Percentiles rank a stretch among this genome's conserved stretches.
Conservation (phyloP, 1,140 invertebrate genomes). For the Aleiodes sp. region DNA sequence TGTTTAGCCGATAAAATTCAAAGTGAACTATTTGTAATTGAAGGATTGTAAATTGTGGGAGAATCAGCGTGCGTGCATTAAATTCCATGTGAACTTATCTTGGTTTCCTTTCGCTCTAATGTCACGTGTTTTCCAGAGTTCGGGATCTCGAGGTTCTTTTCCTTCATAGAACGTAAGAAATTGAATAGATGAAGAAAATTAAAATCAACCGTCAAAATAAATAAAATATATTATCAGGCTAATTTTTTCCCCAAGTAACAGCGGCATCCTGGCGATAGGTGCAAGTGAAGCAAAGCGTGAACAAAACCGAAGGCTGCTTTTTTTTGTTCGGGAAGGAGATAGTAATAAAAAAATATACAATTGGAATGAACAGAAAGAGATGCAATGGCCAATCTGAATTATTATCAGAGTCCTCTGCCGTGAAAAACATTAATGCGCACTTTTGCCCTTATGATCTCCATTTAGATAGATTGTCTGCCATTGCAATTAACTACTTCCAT, state of each 20-base stretch:
- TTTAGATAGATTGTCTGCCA: constrained; percentile 34
- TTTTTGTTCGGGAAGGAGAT: not conserved
- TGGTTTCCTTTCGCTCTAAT: constrained; percentile 7
- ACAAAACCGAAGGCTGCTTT: not conserved
- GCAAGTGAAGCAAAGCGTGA: constrained; percentile 8
- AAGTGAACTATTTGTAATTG: constrained; percentile 1
- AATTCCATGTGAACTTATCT: constrained; percentile 6
- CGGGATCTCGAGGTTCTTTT: not conserved
- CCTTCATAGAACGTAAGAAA: too few species aligned
- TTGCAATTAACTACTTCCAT: constrained; percentile 40
- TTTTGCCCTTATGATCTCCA: constrained; percentile 38
- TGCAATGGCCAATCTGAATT: constrained; percentile 13
- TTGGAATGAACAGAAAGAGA: not conserved
- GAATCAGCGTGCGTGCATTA: not conserved
- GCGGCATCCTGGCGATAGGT: constrained; percentile 8
- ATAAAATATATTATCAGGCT: not conserved
- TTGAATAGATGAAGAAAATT: not conserved
- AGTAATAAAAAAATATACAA: constrained; percentile 12
- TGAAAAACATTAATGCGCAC: constrained; percentile 34
- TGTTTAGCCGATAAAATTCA: not conserved
- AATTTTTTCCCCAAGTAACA: not conserved
- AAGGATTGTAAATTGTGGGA: constrained; percentile 3
- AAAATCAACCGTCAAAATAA: not conserved
- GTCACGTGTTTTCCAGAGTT: not conserved
- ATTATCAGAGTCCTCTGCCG: constrained; percentile 22